Conservation (phyloP, 2,888 invertebrate genomes). For the Blomia tropicalis region DNA sequence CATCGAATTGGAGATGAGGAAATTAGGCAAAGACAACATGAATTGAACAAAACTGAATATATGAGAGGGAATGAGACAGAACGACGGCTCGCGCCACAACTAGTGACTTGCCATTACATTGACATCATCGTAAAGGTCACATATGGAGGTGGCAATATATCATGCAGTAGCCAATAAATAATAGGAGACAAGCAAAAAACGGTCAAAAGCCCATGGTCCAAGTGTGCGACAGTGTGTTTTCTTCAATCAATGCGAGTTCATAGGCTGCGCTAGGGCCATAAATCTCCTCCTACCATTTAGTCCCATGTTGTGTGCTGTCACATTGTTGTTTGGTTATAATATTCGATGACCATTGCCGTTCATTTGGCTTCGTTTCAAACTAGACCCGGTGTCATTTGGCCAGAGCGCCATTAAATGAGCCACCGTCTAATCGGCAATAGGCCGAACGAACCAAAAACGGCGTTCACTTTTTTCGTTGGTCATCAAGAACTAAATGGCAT, state of each 20-base stretch:
- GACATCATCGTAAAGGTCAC: conserved; percentile 1
- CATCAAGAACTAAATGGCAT: neutral
- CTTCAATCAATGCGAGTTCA: no score
- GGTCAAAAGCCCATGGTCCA: no score
- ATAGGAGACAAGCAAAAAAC: neutral
- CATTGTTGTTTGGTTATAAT: neutral
- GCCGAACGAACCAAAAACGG: neutral
- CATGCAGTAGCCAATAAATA: conserved; percentile 8
- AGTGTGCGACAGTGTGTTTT: no score
- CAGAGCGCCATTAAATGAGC: conserved; percentile 10
- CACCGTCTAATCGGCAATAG: neutral
- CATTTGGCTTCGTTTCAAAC: neutral
- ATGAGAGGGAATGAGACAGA: neutral
- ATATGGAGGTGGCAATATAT: conserved; percentile 7
- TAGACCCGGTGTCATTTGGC: conserved; percentile 4
- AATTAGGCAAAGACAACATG: neutral
- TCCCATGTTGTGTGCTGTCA: no score
- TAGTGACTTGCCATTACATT: neutral
- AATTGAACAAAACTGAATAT: neutral
- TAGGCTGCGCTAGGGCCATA: neutral
- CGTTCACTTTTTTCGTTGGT: neutral
- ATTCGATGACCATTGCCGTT: neutral
- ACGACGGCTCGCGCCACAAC: neutral
- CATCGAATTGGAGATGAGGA: conserved; percentile 10
- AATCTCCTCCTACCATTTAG: conserved; percentile 15